Conservation (phyloP, 2,888 invertebrate species). For the Timema cristinae region DNA sequence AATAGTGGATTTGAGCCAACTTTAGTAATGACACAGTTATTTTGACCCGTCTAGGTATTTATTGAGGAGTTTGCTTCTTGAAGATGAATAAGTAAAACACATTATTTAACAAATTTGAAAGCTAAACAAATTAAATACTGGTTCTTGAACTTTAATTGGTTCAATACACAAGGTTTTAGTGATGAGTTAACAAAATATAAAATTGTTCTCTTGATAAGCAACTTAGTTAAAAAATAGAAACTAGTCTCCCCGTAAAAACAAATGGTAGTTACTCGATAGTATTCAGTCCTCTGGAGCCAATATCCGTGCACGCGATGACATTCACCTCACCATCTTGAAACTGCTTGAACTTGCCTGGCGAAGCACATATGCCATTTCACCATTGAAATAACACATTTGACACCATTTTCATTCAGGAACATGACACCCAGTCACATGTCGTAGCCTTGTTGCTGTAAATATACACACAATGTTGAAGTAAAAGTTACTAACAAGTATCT, state of each 20-base stretch:
- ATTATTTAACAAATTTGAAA: too few relatives aligned
- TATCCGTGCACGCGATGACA: slow-evolving; percentile 82
- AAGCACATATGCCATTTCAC: slow-evolving; percentile 62
- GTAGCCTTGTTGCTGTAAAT: slow-evolving; percentile 62
- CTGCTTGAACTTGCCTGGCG: slow-evolving; percentile 65
- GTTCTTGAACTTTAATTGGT: too few relatives aligned
- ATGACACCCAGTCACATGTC: slow-evolving; percentile 75
- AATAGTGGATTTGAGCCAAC: too few relatives aligned
- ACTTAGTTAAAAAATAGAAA: background rate
- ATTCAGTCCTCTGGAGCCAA: slow-evolving; percentile 87
- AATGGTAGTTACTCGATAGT: slow-evolving; percentile 58
- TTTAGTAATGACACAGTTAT: too few relatives aligned
- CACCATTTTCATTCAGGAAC: slow-evolving; percentile 71
- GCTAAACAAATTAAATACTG: too few relatives aligned
- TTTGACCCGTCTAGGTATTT: too few relatives aligned
- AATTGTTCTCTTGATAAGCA: too few relatives aligned
- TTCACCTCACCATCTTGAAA: slow-evolving; percentile 66
- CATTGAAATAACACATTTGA: slow-evolving; percentile 71
- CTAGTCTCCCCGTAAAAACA: background rate
- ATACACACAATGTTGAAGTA: background rate
- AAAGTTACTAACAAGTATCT: too few relatives aligned
- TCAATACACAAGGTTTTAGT: too few relatives aligned
- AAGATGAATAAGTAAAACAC: too few relatives aligned
- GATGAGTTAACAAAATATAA: background rate
- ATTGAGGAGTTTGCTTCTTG: too few relatives aligned